Evolutionary conservation across 2,113 vertebrate genomes (phyloP).

Genomic region (Tragulus kanchil): DNA sequence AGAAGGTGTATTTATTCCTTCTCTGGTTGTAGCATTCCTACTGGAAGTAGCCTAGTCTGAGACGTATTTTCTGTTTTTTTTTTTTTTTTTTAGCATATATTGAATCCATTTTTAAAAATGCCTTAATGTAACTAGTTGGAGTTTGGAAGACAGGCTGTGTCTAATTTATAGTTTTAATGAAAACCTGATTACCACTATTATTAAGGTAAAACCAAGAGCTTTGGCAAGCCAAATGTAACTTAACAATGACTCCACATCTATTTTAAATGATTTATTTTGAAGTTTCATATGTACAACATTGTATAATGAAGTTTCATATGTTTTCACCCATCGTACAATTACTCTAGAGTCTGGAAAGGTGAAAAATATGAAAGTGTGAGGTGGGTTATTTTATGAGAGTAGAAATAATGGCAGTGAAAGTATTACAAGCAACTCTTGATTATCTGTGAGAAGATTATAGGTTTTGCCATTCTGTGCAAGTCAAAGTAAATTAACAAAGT

Average conservation of each 20-base stretch:
- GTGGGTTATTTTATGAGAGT: slow-evolving; percentile 48
- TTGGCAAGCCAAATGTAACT: slow-evolving; percentile 28
- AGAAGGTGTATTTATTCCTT: neutral
- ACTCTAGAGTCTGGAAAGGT: too few relatives aligned
- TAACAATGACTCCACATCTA: neutral
- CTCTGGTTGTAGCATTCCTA: neutral
- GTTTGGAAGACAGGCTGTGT: neutral
- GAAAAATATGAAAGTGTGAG: neutral
- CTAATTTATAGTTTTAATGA: neutral
- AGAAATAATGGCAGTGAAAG: neutral
- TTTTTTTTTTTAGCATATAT: neutral
- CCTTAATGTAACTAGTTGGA: neutral
- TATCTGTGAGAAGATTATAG: slow-evolving; percentile 37
- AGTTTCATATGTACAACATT: neutral
- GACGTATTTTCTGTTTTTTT: neutral
- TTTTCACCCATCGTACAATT: too few relatives aligned
- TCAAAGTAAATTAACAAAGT: slow-evolving; percentile 47
- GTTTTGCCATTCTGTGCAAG: neutral
- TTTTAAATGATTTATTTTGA: neutral
- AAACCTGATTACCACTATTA: neutral
- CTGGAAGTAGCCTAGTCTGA: neutral
- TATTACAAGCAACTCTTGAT: slow-evolving; percentile 50
- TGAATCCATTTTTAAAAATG: neutral
- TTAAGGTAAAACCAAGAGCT: slow-evolving; percentile 31
- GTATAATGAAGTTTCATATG: too few relatives aligned